Percentiles rank a stretch among this genome's conserved stretches.
Conservation (phyloP, 2,797 vertebrate species). For the Percopsis omiscomaycus region DNA sequence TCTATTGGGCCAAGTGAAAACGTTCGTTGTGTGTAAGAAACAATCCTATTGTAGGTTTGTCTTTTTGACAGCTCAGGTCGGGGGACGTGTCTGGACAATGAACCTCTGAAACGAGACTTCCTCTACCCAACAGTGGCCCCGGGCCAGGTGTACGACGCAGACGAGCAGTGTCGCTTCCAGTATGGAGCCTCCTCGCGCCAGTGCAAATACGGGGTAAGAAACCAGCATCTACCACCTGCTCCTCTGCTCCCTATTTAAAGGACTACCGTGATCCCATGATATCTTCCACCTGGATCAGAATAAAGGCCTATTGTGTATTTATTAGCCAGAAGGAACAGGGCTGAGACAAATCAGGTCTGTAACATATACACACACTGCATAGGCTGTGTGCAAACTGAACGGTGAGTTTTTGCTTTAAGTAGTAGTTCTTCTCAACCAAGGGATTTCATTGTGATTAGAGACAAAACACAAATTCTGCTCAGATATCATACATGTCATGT, state of each 20-base stretch:
- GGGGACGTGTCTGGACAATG: constrained; percentile 99
- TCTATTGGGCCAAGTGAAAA: background rate
- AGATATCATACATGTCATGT: too few species aligned
- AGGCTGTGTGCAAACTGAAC: too few species aligned
- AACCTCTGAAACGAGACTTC: constrained; percentile 99
- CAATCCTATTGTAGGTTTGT: constrained; percentile 81
- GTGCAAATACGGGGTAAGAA: constrained; percentile 99
- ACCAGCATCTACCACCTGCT: constrained; percentile 74
- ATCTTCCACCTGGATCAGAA: too few species aligned
- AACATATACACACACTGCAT: too few species aligned
- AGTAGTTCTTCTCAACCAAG: too few species aligned
- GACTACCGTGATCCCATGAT: background rate
- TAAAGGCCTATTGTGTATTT: too few species aligned
- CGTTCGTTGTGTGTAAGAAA: constrained; percentile 70
- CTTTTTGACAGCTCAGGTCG: constrained; percentile 99
- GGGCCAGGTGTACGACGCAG: constrained; percentile 97
- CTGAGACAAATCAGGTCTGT: too few species aligned
- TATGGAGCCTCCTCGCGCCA: constrained; percentile 96
- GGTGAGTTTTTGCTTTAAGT: too few species aligned
- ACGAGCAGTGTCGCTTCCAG: constrained; percentile 98
- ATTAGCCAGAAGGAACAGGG: too few species aligned
- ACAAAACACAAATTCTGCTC: too few species aligned
- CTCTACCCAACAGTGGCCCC: constrained; percentile 98
- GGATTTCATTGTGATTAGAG: too few species aligned
- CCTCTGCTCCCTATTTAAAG: background rate